phyloP scores from a whole-genome alignment of 2,888 invertebrate genomes.

The Zaprionus bogoriensis region DNA sequence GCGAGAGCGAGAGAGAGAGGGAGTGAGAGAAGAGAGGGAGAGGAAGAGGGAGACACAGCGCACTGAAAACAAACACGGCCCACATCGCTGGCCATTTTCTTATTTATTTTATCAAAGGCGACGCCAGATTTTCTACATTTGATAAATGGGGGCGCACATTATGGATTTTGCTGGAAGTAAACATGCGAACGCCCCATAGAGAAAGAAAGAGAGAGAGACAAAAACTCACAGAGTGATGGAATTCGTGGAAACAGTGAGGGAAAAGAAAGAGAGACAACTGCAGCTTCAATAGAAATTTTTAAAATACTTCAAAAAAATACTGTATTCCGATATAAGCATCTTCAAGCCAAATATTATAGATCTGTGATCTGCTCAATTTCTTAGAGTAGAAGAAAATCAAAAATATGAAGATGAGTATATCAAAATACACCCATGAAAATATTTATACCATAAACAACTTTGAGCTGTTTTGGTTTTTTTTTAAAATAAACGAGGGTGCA shows the following conservation, averaged over 20 bases:
- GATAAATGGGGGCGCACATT: conserved; percentile 66
- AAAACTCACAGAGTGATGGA: neutral
- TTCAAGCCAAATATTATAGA: neutral
- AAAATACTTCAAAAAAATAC: neutral
- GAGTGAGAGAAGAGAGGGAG: neutral
- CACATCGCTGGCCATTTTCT: conserved; percentile 65
- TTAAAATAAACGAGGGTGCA: too few relatives aligned
- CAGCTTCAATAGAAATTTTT: neutral
- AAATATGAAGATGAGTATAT: too few relatives aligned
- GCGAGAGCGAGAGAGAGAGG: neutral
- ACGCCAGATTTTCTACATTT: conserved; percentile 63
- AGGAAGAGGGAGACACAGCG: neutral
- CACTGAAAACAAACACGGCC: conserved; percentile 31
- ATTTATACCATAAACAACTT: too few relatives aligned
- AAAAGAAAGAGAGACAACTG: neutral
- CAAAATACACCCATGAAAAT: too few relatives aligned
- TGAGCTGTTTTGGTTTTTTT: too few relatives aligned
- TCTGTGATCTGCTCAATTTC: too few relatives aligned
- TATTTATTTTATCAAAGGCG: conserved; percentile 67
- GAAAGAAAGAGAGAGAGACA: neutral
- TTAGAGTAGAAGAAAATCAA: too few relatives aligned
- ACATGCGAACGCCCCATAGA: neutral
- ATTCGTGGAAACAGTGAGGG: neutral
- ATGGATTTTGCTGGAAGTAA: conserved; percentile 45
- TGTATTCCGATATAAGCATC: too few relatives aligned